phyloP scores from a whole-genome alignment of 2,797 vertebrate species.

The Melanogrammus aeglefinus region DNA sequence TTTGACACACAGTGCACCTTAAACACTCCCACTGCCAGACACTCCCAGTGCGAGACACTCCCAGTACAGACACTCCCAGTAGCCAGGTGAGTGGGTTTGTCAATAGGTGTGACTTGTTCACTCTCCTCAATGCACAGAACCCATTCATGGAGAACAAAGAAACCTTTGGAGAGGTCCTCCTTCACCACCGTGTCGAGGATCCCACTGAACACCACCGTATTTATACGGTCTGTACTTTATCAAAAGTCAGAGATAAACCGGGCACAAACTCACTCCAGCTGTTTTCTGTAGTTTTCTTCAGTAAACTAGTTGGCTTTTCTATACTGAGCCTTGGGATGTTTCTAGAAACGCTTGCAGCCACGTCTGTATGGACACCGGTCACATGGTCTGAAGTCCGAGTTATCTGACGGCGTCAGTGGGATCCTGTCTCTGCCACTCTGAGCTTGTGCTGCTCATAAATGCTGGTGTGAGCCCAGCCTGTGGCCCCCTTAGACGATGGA shows the following conservation, averaged over 20 bases:
- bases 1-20: background rate
- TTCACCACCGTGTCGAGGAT: background rate
- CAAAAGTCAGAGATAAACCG: background rate
- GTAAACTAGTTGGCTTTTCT: background rate
- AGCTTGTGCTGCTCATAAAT: background rate
- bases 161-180: background rate
- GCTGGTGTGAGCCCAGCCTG: background rate
- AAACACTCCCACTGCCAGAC: background rate
- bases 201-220: background rate
- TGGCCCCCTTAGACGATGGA: background rate
- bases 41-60: background rate
- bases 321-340: background rate
- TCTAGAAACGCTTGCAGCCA: background rate
- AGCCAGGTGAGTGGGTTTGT: background rate
- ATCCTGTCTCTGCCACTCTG: background rate
- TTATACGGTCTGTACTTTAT: background rate
- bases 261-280: background rate
- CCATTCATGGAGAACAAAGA: background rate
- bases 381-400: background rate
- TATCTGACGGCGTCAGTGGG: background rate
- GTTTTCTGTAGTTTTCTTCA: background rate
- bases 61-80: too few species aligned
- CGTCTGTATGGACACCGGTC: background rate
- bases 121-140: background rate
- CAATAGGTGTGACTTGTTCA: background rate